Base-by-base conservation (phyloP, 2,113 vertebrate species). In the Channa maculata region DNA sequence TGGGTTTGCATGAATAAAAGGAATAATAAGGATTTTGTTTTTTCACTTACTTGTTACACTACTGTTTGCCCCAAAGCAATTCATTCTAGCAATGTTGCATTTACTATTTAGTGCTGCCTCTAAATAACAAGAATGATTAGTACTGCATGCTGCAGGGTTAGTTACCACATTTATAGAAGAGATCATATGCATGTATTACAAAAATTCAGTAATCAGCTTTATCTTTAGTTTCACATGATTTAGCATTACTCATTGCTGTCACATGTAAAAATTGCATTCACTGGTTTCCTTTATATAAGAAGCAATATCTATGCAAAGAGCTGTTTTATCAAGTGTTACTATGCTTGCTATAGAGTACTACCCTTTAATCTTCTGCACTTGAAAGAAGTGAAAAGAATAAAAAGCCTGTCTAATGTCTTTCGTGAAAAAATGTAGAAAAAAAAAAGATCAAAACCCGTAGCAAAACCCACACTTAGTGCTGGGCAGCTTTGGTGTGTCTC, bases 251-350 rank as follows among this genome's bases (percentile, higher is more conserved):
- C 68, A 79, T 88, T 79, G 53, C 51, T 66, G 62, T 76, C 83
- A 80, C 36, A 66, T 46, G 14, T 58, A 80, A 43, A 82, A 83
- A 78, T 65, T 75, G 51, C 49, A 85, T 39, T 74, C 64, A 72
- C 70, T 77, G 50, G 44, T 70, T 86, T 80, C 69, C 52, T 75
- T 81, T 71, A 86, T 72, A 69, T 60, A 66, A 79, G 68, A 78
- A 70, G 69, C 57, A 77, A 89, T 76, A 83, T 87, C 80, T 78
- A 77, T 86, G 86, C 83, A 90, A 84, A 81, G 77, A 71, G 52
- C 34, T 73, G 60, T 60, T 71, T 89, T 89, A 81, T 85, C 57
- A 60, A 82, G 84, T 77, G 69, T 66, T 74, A 76, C 78, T 76
- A 38, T 60, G 54, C 61, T 84, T 77, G 54, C 78, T 68, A 49